A percentile compares a stretch with the other conserved stretches of the same genome.
These are phyloP conservation scores for Drosophila kanapiae DNA, from an alignment of 1,140 invertebrate genomes.

Conservation along the genomic window DNA sequence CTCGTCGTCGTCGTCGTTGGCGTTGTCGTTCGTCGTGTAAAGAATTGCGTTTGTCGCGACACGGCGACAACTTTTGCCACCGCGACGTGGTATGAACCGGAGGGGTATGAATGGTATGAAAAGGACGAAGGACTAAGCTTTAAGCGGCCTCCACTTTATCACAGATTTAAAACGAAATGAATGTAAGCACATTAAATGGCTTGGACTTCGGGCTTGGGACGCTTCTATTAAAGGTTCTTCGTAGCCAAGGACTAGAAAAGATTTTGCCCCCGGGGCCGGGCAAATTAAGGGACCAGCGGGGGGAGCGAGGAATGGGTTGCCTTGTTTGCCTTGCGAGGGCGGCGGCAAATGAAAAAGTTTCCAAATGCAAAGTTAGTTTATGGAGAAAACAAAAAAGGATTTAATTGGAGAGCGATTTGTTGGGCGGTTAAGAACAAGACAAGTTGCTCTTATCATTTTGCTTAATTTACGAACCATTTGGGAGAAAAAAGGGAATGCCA, in stretches of 20 bases:
- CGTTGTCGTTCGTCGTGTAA: constrained; percentile 48
- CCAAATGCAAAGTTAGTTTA: constrained; percentile 64
- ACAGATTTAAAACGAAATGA: constrained; percentile 79
- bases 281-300: not conserved
- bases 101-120: not conserved
- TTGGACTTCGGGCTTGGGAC: constrained; percentile 26
- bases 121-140: constrained; percentile 45
- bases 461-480: constrained; percentile 28
- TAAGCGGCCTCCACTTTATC: constrained; percentile 73
- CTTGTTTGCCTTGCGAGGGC: constrained; percentile 17
- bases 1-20: constrained; percentile 15
- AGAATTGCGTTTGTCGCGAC: constrained; percentile 79
- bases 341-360: constrained; percentile 54
- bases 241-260: constrained; percentile 34
- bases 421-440: constrained; percentile 57
- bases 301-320: not conserved
- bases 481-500: constrained; percentile 8
- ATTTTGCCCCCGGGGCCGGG: constrained; percentile 3
- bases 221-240: constrained; percentile 57
- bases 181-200: constrained; percentile 80
- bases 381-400: constrained; percentile 52
- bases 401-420: constrained; percentile 79
- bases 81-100: constrained; percentile 7
- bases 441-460: constrained; percentile 56
- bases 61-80: constrained; percentile 74